Conservation (phyloP, 30 jellyfish, hydroid and myxozoan species). For the Mastigias papua region DNA sequence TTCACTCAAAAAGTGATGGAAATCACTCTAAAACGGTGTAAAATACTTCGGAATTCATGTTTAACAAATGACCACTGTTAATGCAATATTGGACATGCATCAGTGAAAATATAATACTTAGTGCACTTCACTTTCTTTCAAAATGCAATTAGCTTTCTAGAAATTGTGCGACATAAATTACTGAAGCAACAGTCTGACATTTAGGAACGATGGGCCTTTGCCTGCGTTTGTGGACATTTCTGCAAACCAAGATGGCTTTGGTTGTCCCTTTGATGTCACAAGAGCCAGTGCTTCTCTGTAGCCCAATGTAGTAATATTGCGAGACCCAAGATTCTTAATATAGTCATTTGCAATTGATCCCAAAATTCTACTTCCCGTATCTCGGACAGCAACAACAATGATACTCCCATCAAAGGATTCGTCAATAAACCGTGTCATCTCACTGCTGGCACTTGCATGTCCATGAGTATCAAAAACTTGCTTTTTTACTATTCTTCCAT, state of each 20-base stretch:
- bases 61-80: too few relatives aligned
- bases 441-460: background rate
- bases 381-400: background rate
- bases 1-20: too few relatives aligned
- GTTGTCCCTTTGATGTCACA: constrained; percentile 11
- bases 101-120: too few relatives aligned
- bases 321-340: background rate
- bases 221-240: background rate
- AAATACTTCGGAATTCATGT: too few relatives aligned
- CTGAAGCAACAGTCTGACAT: background rate
- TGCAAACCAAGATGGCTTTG: constrained; percentile 19
- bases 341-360: background rate
- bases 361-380: background rate
- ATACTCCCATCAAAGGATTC: background rate
- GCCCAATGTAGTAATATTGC: background rate
- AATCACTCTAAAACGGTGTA: too few relatives aligned
- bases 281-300: background rate
- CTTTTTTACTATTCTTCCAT: background rate
- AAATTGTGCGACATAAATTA: too few relatives aligned
- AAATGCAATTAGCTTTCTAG: too few relatives aligned
- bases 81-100: too few relatives aligned
- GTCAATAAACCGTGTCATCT: background rate
- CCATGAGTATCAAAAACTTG: background rate
- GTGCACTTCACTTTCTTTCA: too few relatives aligned
- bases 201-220: constrained; percentile 1